Percentiles rank a stretch among this genome's conserved stretches.
These are phyloP conservation scores for Lucifuga dentata DNA, from an alignment of 2,113 vertebrate genomes.

Conservation along the genomic window DNA sequence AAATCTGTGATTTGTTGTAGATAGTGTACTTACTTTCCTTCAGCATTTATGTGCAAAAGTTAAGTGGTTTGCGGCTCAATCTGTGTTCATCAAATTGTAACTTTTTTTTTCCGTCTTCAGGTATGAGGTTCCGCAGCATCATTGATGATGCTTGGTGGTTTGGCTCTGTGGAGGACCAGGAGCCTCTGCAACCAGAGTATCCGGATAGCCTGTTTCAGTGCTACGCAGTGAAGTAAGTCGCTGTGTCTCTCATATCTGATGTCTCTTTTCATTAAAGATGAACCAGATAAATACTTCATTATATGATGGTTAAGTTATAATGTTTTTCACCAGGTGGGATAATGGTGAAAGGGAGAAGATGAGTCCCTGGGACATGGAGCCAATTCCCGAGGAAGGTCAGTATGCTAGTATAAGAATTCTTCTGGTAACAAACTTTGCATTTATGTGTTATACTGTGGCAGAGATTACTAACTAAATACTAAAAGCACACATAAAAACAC, in stretches of 20 bases:
- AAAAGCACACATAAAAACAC: too few relatives aligned
- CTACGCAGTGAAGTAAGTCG: conserved; percentile 95
- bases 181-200: conserved; percentile 95
- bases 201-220: conserved; percentile 99
- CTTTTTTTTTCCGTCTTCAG: conserved; percentile 66
- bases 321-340: conserved; percentile 89
- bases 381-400: conserved; percentile 96
- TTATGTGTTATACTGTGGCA: too few relatives aligned
- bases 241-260: neutral
- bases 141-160: conserved; percentile 99
- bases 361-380: conserved; percentile 99
- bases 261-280: neutral
- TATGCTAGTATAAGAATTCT: neutral
- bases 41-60: too few relatives aligned
- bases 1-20: too few relatives aligned
- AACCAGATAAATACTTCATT: conserved; percentile 5
- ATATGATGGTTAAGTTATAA: neutral
- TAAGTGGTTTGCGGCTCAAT: neutral
- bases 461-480: too few relatives aligned
- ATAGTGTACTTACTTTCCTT: neutral
- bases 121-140: conserved; percentile 95
- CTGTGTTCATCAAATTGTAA: neutral
- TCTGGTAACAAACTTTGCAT: neutral
- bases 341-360: conserved; percentile 96
- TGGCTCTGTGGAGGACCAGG: conserved; percentile 94